Percentiles rank a stretch among this genome's conserved stretches.
These are phyloP conservation scores for Megaleporinus macrocephalus DNA, from an alignment of 2,113 vertebrate genomes.

Conservation along the genomic window DNA sequence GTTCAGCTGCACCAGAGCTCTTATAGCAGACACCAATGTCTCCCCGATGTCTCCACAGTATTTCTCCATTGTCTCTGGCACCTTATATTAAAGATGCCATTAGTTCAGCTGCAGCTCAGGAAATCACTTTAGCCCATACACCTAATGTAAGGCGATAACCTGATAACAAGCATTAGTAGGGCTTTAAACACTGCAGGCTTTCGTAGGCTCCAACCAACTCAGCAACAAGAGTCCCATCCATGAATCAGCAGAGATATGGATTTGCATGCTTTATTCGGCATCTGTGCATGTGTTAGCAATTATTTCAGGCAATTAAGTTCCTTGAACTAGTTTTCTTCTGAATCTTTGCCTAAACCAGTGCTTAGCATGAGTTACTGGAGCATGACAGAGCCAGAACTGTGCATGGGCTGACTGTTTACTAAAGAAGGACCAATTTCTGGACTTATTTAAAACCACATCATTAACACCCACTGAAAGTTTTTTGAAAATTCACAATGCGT, in stretches of 20 bases:
- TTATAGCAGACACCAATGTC: neutral
- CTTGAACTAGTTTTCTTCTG: neutral
- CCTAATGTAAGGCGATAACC: slow-evolving; percentile 34
- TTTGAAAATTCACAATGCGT: too few relatives aligned
- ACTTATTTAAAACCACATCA: too few relatives aligned
- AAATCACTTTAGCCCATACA: slow-evolving; percentile 33
- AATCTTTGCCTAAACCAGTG: neutral
- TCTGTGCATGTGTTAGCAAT: neutral
- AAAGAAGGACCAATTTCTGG: neutral
- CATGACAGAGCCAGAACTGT: neutral
- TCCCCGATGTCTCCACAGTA: slow-evolving; percentile 8
- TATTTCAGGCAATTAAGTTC: slow-evolving; percentile 10
- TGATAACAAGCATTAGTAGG: neutral
- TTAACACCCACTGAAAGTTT: too few relatives aligned
- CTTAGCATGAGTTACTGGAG: neutral
- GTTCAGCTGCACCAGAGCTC: neutral
- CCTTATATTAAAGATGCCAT: slow-evolving; percentile 56
- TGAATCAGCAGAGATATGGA: neutral
- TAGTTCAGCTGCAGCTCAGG: slow-evolving; percentile 48
- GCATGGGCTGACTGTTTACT: neutral
- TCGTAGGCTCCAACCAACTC: neutral
- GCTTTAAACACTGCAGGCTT: too few relatives aligned
- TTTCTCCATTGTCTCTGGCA: slow-evolving; percentile 33
- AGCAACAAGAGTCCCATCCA: neutral
- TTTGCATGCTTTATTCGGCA: neutral